Evolutionary conservation across 2,113 vertebrate genomes (phyloP), one percentile per base, ranked within the genome.

Genomic region (Brachypteracias leptosomus): DNA sequence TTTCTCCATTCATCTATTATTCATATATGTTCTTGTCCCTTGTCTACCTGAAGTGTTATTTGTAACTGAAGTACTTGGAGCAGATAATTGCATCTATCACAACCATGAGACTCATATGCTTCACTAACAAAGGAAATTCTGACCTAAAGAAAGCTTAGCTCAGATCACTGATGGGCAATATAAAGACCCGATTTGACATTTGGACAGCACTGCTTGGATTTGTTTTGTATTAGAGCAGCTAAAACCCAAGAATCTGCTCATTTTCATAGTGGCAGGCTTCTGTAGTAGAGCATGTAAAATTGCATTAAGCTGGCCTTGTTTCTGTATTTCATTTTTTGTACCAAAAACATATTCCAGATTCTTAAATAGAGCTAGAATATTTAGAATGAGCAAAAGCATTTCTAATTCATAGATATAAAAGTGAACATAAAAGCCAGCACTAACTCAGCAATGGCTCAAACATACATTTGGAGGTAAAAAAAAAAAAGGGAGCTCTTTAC

Each of bases 1-100:
- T 87, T 90, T 90, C 57, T 92, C 57, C 6, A 7, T 74, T 83
- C 52, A 91, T 84, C 47, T 83, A 47, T 95, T 93, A 95, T 89
- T 90, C 57, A 95, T 55, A 3, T 49, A 81, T 67, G 20, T 77
- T 90, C 55, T 87, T 92, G 52, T 52, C 42, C 47, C n/a, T 57
- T 31, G 44, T 75, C 61, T 91, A 54, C n/a, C 54, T 89, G 76
- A 86, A 91, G 38, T 75, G 57, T 44, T 89, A 51, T 72, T 67
- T 89, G 83, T 55, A 87, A 73, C 54, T 73, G 75, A 91, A 73
- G 65, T 68, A 78, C 40, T 76, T 75, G 65, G 65, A 89, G 72
- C 10, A 61, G 47, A 54, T 85, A 95, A 84, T 44, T 89, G 70
- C n/a, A 77, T 65, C 57, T 85, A 28, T 75, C 25, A 66, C 78